phyloP scores from a whole-genome alignment of 2,797 vertebrate species.

The Scyliorhinus canicula region DNA sequence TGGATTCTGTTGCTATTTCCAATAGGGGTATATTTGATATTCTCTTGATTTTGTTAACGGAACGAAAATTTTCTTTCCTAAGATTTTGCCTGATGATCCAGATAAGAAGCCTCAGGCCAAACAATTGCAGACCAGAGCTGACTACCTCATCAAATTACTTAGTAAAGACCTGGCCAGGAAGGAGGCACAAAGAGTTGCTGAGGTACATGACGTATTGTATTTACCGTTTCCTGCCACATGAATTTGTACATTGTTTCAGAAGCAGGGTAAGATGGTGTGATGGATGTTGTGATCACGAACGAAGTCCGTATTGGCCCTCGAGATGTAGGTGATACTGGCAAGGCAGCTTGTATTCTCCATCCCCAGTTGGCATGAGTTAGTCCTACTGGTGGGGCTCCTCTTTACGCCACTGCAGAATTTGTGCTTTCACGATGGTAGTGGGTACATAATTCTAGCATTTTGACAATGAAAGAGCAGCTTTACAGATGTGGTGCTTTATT shows the following conservation, averaged over 20 bases:
- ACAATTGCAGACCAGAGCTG: slow-evolving; percentile 92
- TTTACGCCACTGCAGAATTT: neutral
- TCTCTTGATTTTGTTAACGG: neutral
- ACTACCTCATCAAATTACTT: slow-evolving; percentile 99
- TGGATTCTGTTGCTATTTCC: neutral
- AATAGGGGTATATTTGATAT: neutral
- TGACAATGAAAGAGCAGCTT: neutral
- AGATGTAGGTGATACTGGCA: neutral
- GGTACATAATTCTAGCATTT: neutral
- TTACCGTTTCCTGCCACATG: neutral
- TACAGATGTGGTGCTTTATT: neutral
- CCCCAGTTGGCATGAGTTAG: neutral
- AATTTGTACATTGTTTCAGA: neutral
- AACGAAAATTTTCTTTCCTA: slow-evolving; percentile 38
- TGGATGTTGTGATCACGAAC: neutral
- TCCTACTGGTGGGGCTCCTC: neutral
- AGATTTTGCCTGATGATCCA: slow-evolving; percentile 96
- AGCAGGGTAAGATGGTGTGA: too few relatives aligned
- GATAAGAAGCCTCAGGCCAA: slow-evolving; percentile 99
- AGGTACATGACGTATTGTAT: neutral
- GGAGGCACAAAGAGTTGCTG: slow-evolving; percentile 85
- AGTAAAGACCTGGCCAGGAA: slow-evolving; percentile 89
- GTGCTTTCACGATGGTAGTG: neutral
- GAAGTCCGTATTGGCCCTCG: neutral
- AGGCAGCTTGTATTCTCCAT: neutral